Conservation (phyloP, 2,888 invertebrate species). For the Carabus problematicus region DNA sequence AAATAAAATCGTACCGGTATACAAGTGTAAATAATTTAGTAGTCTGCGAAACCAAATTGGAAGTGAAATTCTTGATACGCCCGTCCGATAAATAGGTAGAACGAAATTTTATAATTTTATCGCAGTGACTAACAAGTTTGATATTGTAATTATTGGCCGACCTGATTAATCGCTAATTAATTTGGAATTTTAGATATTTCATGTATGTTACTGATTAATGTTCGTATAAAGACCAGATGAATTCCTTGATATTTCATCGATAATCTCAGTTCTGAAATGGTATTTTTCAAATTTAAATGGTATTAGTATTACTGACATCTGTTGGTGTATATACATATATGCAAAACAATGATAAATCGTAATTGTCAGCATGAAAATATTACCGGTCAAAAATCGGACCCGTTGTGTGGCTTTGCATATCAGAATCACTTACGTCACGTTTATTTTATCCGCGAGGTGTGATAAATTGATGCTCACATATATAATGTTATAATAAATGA, state of each 20-base stretch:
- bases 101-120: constrained; percentile 27
- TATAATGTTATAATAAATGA: constrained; percentile 2
- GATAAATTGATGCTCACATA: constrained; percentile 2
- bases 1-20: neutral
- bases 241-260: too few species aligned
- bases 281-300: too few species aligned
- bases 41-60: constrained; percentile 17
- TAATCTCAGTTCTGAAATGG: too few species aligned
- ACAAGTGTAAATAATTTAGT: neutral
- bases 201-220: constrained; percentile 25
- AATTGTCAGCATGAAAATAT: neutral
- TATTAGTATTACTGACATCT: too few species aligned
- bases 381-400: constrained; percentile 11
- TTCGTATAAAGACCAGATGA: neutral
- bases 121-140: constrained; percentile 31
- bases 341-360: constrained; percentile 21
- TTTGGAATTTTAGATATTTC: constrained; percentile 33
- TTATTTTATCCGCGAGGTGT: constrained; percentile 1
- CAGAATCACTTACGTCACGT: constrained; percentile 18
- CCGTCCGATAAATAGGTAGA: constrained; percentile 21
- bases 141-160: constrained; percentile 28
- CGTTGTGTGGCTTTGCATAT: constrained; percentile 30
- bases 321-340: too few species aligned
- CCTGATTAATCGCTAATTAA: constrained; percentile 34
- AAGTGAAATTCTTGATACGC: constrained; percentile 38